Evolutionary conservation across 2,888 invertebrate species (phyloP), one percentile per base, ranked within the genome.

Genomic region (Beris chalybata): DNA sequence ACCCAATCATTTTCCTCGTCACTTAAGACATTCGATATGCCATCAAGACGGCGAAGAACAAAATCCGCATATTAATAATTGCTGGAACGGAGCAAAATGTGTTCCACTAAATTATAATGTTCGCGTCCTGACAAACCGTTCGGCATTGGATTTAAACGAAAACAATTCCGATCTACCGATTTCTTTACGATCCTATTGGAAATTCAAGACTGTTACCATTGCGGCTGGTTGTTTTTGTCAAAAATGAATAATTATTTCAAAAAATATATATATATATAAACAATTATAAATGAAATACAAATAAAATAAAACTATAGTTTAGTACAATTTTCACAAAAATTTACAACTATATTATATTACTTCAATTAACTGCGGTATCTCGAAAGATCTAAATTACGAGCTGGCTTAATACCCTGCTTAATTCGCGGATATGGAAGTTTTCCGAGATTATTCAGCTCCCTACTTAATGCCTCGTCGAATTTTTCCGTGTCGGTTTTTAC

Each of bases 181-280:
- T 66, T 71, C 73, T 22, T 64, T 76, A 30, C 68, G 76, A 9
- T 72, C 72, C 53, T 61, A 73, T 43, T 79, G 78, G 80, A 75
- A 77, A 70, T 80, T 80, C 58, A 75, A 75, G 69, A 78, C 78
- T 0, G 75, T 80, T 12, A 77, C 76, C 7, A 76, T 80, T 13
- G 76, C 77, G 1, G 78, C 79, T n/a, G 80, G 80, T 45, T 80
- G 80, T 68, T 79, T 78, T 70, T 80, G 80, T 70, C 73, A 76
- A 3, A 72, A 70, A 64, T 70, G 70, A 66, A 43, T 5, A 43
- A 47, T 22, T 22, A 47, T 32, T 12, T 32, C 12, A 44, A 4
- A 38, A 6, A 54, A 29, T n/a, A n/a, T n/a, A 9, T 15, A 29
- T 47, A 9, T 52, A 38, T 45, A 29, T 11, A n/a, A 54, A 56